Evolutionary conservation across 2,113 vertebrate genomes (phyloP).

Genomic region (Aramus guarauna): DNA sequence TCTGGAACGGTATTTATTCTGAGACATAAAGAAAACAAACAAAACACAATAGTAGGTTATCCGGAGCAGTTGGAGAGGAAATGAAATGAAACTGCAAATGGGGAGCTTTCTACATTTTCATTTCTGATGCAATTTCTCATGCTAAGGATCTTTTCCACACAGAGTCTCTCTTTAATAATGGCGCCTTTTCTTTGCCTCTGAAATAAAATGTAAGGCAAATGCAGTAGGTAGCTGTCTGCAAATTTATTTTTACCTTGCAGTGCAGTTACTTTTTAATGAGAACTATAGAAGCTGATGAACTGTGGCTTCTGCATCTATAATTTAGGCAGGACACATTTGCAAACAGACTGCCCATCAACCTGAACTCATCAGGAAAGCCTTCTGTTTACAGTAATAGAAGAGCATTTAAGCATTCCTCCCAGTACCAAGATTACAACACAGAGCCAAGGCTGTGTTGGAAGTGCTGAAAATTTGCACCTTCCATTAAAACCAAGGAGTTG

Average conservation of each 20-base stretch:
- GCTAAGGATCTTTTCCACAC: not conserved
- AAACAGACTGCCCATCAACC: not conserved
- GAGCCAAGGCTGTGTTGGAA: not conserved
- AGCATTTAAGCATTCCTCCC: not conserved
- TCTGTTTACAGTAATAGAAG: not conserved
- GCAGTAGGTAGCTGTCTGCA: not conserved
- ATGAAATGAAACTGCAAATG: not conserved
- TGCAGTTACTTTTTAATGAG: conserved; percentile 2
- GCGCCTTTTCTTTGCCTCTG: not conserved
- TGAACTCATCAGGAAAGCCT: not conserved
- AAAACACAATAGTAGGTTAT: not conserved
- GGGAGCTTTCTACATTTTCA: not conserved
- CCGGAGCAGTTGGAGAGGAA: not conserved
- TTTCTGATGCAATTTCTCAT: not conserved
- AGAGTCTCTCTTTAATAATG: not conserved
- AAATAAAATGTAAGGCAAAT: not conserved
- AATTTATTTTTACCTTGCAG: conserved; percentile 13
- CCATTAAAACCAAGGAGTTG: not conserved
- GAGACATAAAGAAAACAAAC: not conserved
- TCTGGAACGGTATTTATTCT: not conserved
- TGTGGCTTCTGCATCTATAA: conserved; percentile 15
- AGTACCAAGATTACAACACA: not conserved
- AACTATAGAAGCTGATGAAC: not conserved
- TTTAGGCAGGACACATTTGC: not conserved
- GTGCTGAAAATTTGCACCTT: not conserved